These are phyloP conservation scores for Coelogynopora nodosa DNA, from an alignment of 2,888 invertebrate species.

Conservation along the genomic window DNA sequence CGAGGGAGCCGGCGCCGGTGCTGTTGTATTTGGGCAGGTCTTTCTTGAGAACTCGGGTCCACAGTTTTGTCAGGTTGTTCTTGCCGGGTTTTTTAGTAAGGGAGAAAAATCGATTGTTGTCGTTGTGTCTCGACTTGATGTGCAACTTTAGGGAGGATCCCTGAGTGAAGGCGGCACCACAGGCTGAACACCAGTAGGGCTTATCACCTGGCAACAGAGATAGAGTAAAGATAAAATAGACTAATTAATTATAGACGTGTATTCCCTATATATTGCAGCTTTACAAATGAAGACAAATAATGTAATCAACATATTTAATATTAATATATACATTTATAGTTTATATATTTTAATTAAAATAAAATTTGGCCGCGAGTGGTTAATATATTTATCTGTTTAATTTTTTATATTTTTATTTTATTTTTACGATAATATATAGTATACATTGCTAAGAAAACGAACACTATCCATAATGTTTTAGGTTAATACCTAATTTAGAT, in stretches of 20 bases:
- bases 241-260: not conserved
- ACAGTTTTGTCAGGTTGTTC: conserved; percentile 46
- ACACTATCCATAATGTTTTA: too few species aligned
- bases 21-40: conserved; percentile 40
- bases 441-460: too few species aligned
- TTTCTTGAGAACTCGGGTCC: conserved; percentile 46
- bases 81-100: conserved; percentile 56
- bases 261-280: too few species aligned
- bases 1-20: not conserved
- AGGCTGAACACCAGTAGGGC: conserved; percentile 61
- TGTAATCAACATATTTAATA: too few species aligned
- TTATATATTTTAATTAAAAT: too few species aligned
- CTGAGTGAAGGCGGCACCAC: conserved; percentile 61
- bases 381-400: too few species aligned
- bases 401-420: too few species aligned
- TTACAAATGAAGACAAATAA: too few species aligned
- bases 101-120: conserved; percentile 61
- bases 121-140: conserved; percentile 60
- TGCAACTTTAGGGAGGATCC: conserved; percentile 61
- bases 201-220: conserved; percentile 54
- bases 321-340: too few species aligned
- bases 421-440: too few species aligned
- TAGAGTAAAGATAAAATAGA: not conserved
- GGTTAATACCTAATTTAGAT: too few species aligned
- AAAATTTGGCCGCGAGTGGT: too few species aligned